Percentiles rank a stretch among this genome's conserved stretches.
Evolutionary conservation across 2,797 vertebrate species (phyloP).

Genomic region (Sebastiscus albofasciatus): DNA sequence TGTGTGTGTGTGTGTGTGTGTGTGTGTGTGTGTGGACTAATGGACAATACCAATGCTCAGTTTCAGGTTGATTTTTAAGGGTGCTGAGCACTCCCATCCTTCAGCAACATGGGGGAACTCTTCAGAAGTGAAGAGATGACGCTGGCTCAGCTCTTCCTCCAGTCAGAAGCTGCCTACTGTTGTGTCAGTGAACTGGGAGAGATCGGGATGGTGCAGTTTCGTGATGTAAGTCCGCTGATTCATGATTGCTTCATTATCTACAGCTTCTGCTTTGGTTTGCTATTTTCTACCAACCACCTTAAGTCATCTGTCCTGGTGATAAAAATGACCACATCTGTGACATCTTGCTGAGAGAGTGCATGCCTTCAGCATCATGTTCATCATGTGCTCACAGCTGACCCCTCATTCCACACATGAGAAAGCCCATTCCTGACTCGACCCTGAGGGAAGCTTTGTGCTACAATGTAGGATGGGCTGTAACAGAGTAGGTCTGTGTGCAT

Average conservation of each 20-base stretch:
- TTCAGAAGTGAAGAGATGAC: conserved; percentile 98
- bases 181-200: conserved; percentile 98
- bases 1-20: too few relatives aligned
- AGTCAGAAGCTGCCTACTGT: conserved; percentile 95
- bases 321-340: not conserved
- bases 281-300: not conserved
- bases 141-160: conserved; percentile 94
- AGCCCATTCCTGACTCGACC: conserved; percentile 36
- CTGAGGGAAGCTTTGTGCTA: conserved; percentile 55
- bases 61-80: conserved; percentile 13
- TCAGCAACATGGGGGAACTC: conserved; percentile 90
- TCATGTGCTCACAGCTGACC: conserved; percentile 77
- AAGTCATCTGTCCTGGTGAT: not conserved
- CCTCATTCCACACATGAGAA: conserved; percentile 53
- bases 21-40: not conserved
- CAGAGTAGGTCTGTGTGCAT: conserved; percentile 18
- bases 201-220: conserved; percentile 97
- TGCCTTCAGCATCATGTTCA: conserved; percentile 48
- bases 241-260: not conserved
- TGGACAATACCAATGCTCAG: not conserved
- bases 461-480: conserved; percentile 4
- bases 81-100: conserved; percentile 27
- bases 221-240: conserved; percentile 87
- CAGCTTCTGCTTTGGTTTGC: not conserved
- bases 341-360: conserved; percentile 32